Evolutionary conservation across 2,888 invertebrate species (phyloP), one percentile per base, ranked within the genome.

Genomic region (Danaus chrysippus): DNA sequence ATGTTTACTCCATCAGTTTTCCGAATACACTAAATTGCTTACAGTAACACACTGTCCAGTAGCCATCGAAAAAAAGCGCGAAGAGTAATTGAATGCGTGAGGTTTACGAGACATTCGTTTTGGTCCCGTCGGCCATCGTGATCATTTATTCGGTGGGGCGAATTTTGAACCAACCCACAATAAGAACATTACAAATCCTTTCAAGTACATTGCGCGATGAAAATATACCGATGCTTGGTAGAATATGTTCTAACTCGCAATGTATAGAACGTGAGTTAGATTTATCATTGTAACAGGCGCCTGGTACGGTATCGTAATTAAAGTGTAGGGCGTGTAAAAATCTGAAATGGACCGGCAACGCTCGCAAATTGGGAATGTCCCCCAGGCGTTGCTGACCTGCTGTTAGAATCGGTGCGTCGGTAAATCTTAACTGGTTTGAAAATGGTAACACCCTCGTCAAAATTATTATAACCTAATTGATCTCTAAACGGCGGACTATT

Each of bases 11-110:
- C 60, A 59, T 58, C 43, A 59, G 64, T 63, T 63, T 69, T 64
- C 58, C 63, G 59, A 63, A 63, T 61, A 61, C 60, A 57, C 69
- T 61, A 69, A 70, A 71, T 71, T 70, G 71, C 70, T 69, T 70
- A 67, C 68, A 68, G 67, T 69, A 70, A 69, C 67, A 67, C 65
- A 66, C 64, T 70, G 69, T 71, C 66, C 68, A 64, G 58, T 62
- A 62, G 66, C 67, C 65, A 70, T 70, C 66, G 68, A 71, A 71
- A 73, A 73, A 72, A 70, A 69, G 69, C 68, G 68, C 69, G 69
- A 71, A 72, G 72, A 75, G 73, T 75, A 76, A 76, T 76, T 76
- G 76, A 76, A 76, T 74, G 76, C 74, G 76, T 76, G 72, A 73
- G 74, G 72, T 75, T 76, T 73, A 73, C 74, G 74, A 73, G 73